Evolutionary conservation across 1,140 invertebrate genomes (phyloP).

Genomic region (Nasonia longicornis): DNA sequence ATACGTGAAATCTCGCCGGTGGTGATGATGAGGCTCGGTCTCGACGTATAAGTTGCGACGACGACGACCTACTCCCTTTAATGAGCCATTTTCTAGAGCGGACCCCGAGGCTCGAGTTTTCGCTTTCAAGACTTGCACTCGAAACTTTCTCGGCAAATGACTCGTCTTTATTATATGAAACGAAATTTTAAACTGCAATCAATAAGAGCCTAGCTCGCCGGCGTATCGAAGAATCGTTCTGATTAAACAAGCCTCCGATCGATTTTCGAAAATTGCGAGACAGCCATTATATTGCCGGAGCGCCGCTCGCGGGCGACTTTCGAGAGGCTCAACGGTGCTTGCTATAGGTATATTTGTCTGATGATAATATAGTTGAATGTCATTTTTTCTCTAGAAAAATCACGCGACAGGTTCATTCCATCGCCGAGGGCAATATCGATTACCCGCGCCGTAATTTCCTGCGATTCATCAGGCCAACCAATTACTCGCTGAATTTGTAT

Average conservation of each 20-base stretch:
- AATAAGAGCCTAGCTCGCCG: not conserved
- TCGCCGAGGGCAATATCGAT: no score
- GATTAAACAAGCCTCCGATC: constrained; percentile 1
- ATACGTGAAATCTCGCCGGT: not conserved
- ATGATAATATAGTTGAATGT: no score
- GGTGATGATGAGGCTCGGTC: not conserved
- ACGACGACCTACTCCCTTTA: constrained; percentile 33
- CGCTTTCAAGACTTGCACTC: constrained; percentile 8
- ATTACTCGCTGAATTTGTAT: not conserved
- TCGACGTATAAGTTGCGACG: not conserved
- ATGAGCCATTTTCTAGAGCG: constrained; percentile 48
- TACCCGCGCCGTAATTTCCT: no score
- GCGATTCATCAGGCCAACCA: no score
- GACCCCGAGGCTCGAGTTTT: not conserved
- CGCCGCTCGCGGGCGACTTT: not conserved
- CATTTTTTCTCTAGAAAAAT: no score
- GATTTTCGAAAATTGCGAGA: not conserved
- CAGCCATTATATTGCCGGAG: not conserved
- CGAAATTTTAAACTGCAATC: constrained; percentile 28
- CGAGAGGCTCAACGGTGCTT: no score
- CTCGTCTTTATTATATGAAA: constrained; percentile 14
- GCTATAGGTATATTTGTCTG: not conserved
- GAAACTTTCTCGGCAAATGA: constrained; percentile 12
- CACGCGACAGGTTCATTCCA: no score
- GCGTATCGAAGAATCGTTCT: constrained; percentile 1